These are phyloP conservation scores for Drosophila dunni DNA, from an alignment of 1,140 invertebrate species.

Conservation along the genomic window DNA sequence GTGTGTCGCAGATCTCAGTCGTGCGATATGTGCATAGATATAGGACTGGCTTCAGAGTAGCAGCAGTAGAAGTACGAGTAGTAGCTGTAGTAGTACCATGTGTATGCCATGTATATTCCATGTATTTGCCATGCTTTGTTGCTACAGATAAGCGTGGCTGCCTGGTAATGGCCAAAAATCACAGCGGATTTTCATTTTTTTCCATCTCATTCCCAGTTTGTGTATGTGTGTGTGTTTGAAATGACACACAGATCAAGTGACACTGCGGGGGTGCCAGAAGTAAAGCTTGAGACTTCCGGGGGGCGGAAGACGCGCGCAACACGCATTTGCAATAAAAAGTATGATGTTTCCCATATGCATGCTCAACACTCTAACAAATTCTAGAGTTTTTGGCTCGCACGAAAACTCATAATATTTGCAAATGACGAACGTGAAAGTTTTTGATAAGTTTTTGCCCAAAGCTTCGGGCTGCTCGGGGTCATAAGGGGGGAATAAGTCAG, in stretches of 20 bases:
- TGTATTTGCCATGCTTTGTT: constrained; percentile 54
- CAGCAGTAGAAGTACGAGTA: constrained; percentile 10
- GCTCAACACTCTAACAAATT: constrained; percentile 50
- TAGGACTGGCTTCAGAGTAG: constrained; percentile 41
- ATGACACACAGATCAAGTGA: constrained; percentile 62
- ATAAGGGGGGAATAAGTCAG: background rate
- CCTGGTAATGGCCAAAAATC: constrained; percentile 79
- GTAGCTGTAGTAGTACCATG: constrained; percentile 20
- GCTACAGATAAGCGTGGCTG: constrained; percentile 60
- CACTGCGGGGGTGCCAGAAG: constrained; percentile 40
- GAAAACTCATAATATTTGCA: constrained; percentile 81
- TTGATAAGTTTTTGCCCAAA: constrained; percentile 61
- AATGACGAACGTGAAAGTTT: constrained; percentile 82
- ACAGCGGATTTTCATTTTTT: constrained; percentile 59
- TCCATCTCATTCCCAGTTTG: background rate
- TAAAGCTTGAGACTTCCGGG: no score
- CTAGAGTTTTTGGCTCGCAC: constrained; percentile 48
- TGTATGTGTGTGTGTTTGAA: constrained; percentile 30
- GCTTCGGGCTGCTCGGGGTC: background rate
- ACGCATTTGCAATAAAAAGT: constrained; percentile 77
- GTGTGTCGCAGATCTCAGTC: constrained; percentile 54
- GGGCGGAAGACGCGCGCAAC: constrained; percentile 10
- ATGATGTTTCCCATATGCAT: constrained; percentile 59
- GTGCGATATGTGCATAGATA: constrained; percentile 68
- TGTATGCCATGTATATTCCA: constrained; percentile 42